A percentile compares a stretch with the other conserved stretches of the same genome.
phyloP scores from a whole-genome alignment of 2,888 invertebrate genomes.

The Aleiodes alternator region DNA sequence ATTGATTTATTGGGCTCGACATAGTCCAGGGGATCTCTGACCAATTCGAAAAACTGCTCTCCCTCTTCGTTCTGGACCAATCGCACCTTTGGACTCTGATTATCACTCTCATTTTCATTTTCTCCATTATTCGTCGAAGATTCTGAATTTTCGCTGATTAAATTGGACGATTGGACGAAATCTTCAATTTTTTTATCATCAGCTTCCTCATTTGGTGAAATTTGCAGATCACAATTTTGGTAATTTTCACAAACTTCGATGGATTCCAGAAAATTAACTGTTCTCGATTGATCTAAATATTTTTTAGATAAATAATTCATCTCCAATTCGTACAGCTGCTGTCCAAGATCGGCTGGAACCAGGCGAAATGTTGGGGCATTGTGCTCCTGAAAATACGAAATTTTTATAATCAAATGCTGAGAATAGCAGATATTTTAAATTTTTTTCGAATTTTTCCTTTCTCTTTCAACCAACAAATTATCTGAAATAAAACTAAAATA shows the following conservation, averaged over 20 bases:
- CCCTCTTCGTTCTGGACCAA: slow-evolving; percentile 62
- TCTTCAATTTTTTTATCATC: background rate
- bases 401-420: too few species aligned
- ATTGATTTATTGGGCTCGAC: slow-evolving; percentile 10
- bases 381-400: background rate
- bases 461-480: too few species aligned
- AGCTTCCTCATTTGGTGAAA: background rate
- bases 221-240: slow-evolving; percentile 4
- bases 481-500: too few species aligned
- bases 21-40: slow-evolving; percentile 55
- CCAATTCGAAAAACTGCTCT: slow-evolving; percentile 66
- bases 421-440: too few species aligned
- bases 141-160: slow-evolving; percentile 30
- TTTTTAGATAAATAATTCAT: slow-evolving; percentile 59
- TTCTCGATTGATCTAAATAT: slow-evolving; percentile 30
- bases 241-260: slow-evolving; percentile 33
- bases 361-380: slow-evolving; percentile 60
- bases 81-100: slow-evolving; percentile 57
- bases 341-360: slow-evolving; percentile 65
- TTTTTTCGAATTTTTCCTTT: too few species aligned
- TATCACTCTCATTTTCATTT: slow-evolving; percentile 45
- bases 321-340: slow-evolving; percentile 68
- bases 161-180: background rate
- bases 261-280: slow-evolving; percentile 18
- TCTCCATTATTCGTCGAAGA: slow-evolving; percentile 40